Evolutionary conservation across 2,113 vertebrate species (phyloP), one percentile per base, ranked within the genome.

Genomic region (Gnathonemus longibarbis): DNA sequence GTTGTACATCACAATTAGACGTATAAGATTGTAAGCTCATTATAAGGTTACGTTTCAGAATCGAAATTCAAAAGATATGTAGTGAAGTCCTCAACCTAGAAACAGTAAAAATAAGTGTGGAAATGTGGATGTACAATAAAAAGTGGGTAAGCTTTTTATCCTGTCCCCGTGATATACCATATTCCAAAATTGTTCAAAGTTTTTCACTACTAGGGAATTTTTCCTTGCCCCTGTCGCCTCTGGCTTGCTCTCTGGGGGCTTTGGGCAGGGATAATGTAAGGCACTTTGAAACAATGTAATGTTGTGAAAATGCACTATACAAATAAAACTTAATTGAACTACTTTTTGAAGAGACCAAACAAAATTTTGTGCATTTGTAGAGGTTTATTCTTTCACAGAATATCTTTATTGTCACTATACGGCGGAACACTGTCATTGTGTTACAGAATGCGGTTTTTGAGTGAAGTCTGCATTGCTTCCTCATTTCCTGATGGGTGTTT

Each of bases 1-100:
- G 91, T 90, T 46, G 86, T 93, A 91, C 11, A 90, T 86, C 83
- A 88, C 89, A 89, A 49, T 87, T 56, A 15, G 42, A 90, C 84
- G 56, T 48, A 74, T 24, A 90, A 58, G 21, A 88, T 49, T 48
- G 13, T 46, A 88, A 84, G 86, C 35, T 66, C 84, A 91, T 91
- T 58, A 31, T 62, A 27, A 17, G 31, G 48, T 42, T 88, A 24
- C 17, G 53, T 86, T 66, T 88, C 66, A 80, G 31, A 85, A 31
- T 49, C 9, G 2, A 62, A 27, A 39, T 86, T 50, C 11, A 46
- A 49, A 27, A 19, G 24, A 27, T 50, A 11, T 13, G 48, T 49
- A 45, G 3, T 49, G 1, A 27, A 50, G 24, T n/a, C 84, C 45
- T 3, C 13, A 8, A 13, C 24, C 24, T 31, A 17, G 84, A 48